Evolutionary conservation across 1,140 invertebrate genomes (phyloP), one percentile per base, ranked within the genome.

Genomic region (Kradibia gibbosae): DNA sequence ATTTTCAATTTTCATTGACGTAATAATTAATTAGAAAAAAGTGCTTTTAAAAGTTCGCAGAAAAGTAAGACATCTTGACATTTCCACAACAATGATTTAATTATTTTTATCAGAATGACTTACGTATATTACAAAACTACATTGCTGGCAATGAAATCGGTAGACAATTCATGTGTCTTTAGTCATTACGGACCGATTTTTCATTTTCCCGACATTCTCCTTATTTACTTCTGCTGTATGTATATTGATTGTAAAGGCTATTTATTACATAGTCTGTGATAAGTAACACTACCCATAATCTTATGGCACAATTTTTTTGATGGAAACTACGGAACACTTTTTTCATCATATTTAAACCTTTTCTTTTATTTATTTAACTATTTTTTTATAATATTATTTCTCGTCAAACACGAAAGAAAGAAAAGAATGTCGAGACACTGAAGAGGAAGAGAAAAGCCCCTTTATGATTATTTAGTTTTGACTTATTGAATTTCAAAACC

Each of bases 51-150:
- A 77, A 76, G 70, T 39, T 50, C 71, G 73, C 73, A 48, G 73
- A 31, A 57, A 75, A 70, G 28, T 57, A 76, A 81, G 57, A 76
- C 80, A 76, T 36, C 39, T 81, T 77, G 73, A 76, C 73, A 31
- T 71, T 76, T 76, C 62, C 80, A 76, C 80, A 81, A 76, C 80
- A 53, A 81, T 65, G 80, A 81, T 55, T 81, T 81, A 75, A 67
- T 81, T 81, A 81, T 76, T 81, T 76, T 71, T 81, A 81, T 81
- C 80, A 81, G 73, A 73, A 81, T 62, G 73, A 81, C 80, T 81
- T 81, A 77, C 77, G 60, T 39, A 17, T 76, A 76, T 60, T 81
- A 73, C 80, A 81, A 81, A 80, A 77, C 80, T 81, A 81, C 80
- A 77, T 50, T 36, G 62, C 73, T 81, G 80, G 77, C 73, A 71